Conservation (phyloP, 2,888 invertebrate species). For the Agriopis marginaria region DNA sequence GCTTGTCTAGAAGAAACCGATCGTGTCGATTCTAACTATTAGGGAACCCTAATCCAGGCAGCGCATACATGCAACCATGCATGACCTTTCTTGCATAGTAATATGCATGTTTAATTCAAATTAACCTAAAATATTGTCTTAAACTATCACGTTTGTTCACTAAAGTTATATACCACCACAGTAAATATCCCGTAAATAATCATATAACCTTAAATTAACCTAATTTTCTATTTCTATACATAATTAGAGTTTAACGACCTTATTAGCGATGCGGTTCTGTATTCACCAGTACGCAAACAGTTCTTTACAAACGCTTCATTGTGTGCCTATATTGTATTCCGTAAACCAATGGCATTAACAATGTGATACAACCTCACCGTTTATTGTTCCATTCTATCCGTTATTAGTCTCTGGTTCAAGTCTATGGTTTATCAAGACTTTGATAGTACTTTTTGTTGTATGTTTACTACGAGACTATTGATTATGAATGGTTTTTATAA, state of each 20-base stretch:
- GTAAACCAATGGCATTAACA: slow-evolving; percentile 71
- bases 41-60: too few species aligned
- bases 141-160: too few species aligned
- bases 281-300: slow-evolving; percentile 64
- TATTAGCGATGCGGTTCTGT: slow-evolving; percentile 65
- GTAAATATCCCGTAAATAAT: too few species aligned
- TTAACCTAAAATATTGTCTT: background rate
- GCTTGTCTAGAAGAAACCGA: too few species aligned
- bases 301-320: slow-evolving; percentile 71
- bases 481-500: slow-evolving; percentile 64
- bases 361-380: slow-evolving; percentile 55
- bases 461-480: slow-evolving; percentile 23
- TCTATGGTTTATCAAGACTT: slow-evolving; percentile 67
- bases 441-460: slow-evolving; percentile 47
- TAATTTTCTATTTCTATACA: background rate
- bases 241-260: slow-evolving; percentile 66
- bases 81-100: too few species aligned
- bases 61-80: too few species aligned
- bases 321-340: slow-evolving; percentile 69
- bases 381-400: slow-evolving; percentile 67
- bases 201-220: background rate
- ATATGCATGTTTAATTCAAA: too few species aligned
- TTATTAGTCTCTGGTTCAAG: slow-evolving; percentile 57
- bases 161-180: too few species aligned
- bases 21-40: too few species aligned